Base-by-base conservation (phyloP, 2,113 vertebrate genomes). In the Atrichornis clamosus region DNA sequence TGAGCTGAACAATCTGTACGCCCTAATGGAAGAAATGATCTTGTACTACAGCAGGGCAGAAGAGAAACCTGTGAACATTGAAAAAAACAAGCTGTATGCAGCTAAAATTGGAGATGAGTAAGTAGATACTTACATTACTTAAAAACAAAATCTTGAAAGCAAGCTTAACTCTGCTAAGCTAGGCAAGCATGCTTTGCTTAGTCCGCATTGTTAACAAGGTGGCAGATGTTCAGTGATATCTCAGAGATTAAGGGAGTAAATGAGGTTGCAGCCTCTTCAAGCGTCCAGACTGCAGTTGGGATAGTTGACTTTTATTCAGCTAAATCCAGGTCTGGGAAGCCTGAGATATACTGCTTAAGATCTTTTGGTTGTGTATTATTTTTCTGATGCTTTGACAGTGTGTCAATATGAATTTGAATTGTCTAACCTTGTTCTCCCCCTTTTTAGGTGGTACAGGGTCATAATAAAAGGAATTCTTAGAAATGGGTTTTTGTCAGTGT, bases 21-120 rank as follows among this genome's bases (percentile, higher is more conserved):
- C 99, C 62, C 89, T 99, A 52, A 99, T 99, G 99, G 99, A 99
- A 63, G 99, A 99, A 96, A 99, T 99, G 99, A 98, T 99, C 60
- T 97, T 99, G 8, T 98, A 98, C 90, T 99, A 99, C 86, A 99
- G 99, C 59, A 97, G 97, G 65, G 96, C 94, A 13, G 98, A 97
- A 64, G 98, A 98, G 93, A 97, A 91, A 70, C 85, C 87, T 10
- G 39, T 97, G 30, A 53, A 79, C 1, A 67, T 99, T 33, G 97
- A 98, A 68, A 99, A 98, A 92, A 98, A 98, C 97, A 98, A 98
- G 13, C 86, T 99, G 64, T 99, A 98, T 24, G 99, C 99, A 70
- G 99, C 98, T 81, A 99, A 99, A 96, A 98, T 99, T 83, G 98
- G 99, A 94, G 99, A 99, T 82, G 98, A 98, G 99, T 99, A 97